These are phyloP conservation scores for Bombyx mori DNA, from an alignment of 1,140 invertebrate genomes.

Conservation along the genomic window ASM3026992v2 NC_085112.1:2254001-2254500, in stretches of 20 bases:
- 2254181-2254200: slow-evolving; percentile 44
- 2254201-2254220: slow-evolving; percentile 28
- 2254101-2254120: slow-evolving; percentile 67
- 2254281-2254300: slow-evolving; percentile 39
- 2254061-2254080: neutral
- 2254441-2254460: slow-evolving; percentile 50
- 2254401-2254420: slow-evolving; percentile 61
- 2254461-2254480: slow-evolving; percentile 37
- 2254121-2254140: slow-evolving; percentile 63
- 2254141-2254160: slow-evolving; percentile 49
- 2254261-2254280: slow-evolving; percentile 51
- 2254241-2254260: slow-evolving; percentile 42
- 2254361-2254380: slow-evolving; percentile 56
- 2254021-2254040: no score
- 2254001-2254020: no score
- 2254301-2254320: slow-evolving; percentile 28
- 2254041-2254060: no score
- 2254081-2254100: slow-evolving; percentile 32
- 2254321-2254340: slow-evolving; percentile 57
- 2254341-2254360: slow-evolving; percentile 63
- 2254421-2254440: slow-evolving; percentile 66
- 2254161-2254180: slow-evolving; percentile 64
- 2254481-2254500: slow-evolving; percentile 45
- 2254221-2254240: slow-evolving; percentile 33
- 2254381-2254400: slow-evolving; percentile 55